Evolutionary conservation across 2,888 invertebrate species (phyloP).

Genomic region (Meliscaeva auricollis): DNA sequence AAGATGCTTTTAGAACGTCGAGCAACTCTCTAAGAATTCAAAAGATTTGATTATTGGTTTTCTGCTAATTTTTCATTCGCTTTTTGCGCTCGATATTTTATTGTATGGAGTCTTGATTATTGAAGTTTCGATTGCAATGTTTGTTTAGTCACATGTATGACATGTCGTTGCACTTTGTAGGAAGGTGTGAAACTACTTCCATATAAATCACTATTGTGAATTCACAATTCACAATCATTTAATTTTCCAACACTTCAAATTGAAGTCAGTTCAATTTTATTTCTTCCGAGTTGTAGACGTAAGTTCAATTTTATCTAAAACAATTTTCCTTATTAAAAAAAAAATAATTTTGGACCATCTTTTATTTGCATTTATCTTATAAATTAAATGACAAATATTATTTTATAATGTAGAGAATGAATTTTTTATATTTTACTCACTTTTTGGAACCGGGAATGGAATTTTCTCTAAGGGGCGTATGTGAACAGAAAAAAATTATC

Average conservation of each 20-base stretch:
- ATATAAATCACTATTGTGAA: not conserved
- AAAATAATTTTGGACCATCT: slow-evolving; percentile 11
- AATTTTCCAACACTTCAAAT: slow-evolving; percentile 24
- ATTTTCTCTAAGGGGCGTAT: not conserved
- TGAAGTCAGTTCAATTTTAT: slow-evolving; percentile 59
- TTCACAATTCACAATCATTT: slow-evolving; percentile 40
- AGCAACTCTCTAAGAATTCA: too few species aligned
- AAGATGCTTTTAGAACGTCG: too few species aligned
- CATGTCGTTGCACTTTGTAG: not conserved
- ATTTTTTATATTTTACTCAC: not conserved
- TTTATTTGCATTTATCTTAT: not conserved
- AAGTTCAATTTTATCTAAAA: slow-evolving; percentile 35
- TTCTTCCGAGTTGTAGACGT: slow-evolving; percentile 60
- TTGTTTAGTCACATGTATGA: too few species aligned
- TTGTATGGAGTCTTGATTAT: too few species aligned
- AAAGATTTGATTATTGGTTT: too few species aligned
- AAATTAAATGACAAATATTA: not conserved
- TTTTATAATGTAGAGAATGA: too few species aligned
- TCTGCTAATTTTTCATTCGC: too few species aligned
- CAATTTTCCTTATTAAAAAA: not conserved
- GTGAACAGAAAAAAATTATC: not conserved
- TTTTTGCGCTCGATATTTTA: too few species aligned
- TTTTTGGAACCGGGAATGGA: too few species aligned
- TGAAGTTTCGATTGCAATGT: too few species aligned
- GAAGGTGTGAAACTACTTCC: not conserved